A percentile compares a stretch with the other conserved stretches of the same genome.
Conservation (phyloP, 2,888 invertebrate species). For the Desoria tigrina region DNA sequence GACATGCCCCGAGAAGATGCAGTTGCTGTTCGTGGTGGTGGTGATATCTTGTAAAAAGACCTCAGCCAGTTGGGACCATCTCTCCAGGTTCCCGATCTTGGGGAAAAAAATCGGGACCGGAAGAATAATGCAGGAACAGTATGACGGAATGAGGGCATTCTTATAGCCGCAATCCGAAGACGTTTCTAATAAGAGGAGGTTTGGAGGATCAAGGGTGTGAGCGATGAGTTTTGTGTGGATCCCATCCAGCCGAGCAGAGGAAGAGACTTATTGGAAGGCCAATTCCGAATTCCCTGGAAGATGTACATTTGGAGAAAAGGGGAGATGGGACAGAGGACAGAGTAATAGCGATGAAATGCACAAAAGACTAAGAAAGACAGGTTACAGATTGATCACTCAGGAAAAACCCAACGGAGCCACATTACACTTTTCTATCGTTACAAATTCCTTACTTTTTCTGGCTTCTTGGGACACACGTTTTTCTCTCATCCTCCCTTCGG, state of each 20-base stretch:
- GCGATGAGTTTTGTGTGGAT: slow-evolving; percentile 13
- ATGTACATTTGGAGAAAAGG: neutral
- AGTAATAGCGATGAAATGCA: slow-evolving; percentile 17
- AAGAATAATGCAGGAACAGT: neutral
- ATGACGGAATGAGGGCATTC: neutral
- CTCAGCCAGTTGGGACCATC: no score
- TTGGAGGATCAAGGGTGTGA: slow-evolving; percentile 1
- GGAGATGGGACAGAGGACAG: slow-evolving; percentile 24
- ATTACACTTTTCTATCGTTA: slow-evolving; percentile 20
- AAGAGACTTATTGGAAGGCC: no score
- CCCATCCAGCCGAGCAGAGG: neutral
- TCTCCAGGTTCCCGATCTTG: neutral
- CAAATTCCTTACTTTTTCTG: slow-evolving; percentile 10
- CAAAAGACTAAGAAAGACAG: slow-evolving; percentile 28
- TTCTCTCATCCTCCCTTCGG: neutral
- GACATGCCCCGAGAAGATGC: neutral
- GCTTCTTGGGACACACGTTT: slow-evolving; percentile 19
- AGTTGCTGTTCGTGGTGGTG: no score
- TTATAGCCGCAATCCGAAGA: no score
- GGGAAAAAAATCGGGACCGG: neutral
- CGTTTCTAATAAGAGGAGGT: neutral
- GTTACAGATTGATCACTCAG: slow-evolving; percentile 44
- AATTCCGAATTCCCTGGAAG: neutral
- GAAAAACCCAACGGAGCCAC: slow-evolving; percentile 21
- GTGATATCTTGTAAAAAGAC: neutral